Conservation (phyloP, 2,888 invertebrate species). For the Atrina japonica region DNA sequence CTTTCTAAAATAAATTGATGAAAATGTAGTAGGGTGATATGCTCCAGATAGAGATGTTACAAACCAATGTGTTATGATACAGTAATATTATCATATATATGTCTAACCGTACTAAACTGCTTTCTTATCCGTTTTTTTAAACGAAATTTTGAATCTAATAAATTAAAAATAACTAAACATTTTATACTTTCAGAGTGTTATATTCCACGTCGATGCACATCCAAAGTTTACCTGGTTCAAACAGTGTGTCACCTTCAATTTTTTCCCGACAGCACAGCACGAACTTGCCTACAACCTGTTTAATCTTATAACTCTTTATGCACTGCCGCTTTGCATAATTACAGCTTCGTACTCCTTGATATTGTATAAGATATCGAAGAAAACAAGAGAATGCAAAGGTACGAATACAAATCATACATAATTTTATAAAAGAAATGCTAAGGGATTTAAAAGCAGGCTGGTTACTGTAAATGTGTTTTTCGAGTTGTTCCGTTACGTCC, state of each 20-base stretch:
- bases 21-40: no score
- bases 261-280: constrained; percentile 86
- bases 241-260: constrained; percentile 94
- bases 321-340: constrained; percentile 91
- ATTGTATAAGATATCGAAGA: constrained; percentile 91
- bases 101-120: no score
- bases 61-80: no score
- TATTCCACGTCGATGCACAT: constrained; percentile 93
- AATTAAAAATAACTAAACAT: not conserved
- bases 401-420: constrained; percentile 1
- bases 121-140: no score
- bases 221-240: constrained; percentile 91
- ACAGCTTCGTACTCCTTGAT: constrained; percentile 94
- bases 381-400: constrained; percentile 85
- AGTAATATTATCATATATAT: no score
- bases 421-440: no score
- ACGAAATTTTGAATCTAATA: no score
- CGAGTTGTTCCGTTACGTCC: no score
- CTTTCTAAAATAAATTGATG: no score
- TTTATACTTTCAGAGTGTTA: constrained; percentile 85
- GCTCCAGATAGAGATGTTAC: no score
- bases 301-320: constrained; percentile 93
- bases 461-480: no score
- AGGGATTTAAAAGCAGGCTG: no score
- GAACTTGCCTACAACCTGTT: constrained; percentile 91